Base-by-base conservation (phyloP, 1,140 invertebrate species). In the Drosophila ficusphila region DNA sequence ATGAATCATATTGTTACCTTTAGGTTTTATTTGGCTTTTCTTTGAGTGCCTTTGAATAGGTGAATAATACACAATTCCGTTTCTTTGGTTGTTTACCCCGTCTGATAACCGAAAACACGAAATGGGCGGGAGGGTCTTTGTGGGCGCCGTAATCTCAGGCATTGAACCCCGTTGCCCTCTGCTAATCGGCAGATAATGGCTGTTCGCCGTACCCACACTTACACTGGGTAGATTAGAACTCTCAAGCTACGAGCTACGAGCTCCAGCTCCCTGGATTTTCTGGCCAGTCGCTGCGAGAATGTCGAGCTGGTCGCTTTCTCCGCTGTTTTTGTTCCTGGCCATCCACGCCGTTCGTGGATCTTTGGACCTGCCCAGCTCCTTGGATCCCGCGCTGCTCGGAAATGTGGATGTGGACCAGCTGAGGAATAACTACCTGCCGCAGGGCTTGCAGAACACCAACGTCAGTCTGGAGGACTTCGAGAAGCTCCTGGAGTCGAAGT, bases 401-500 rank as follows among this genome's bases (percentile, higher is more conserved):
- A 69, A 61, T 9, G 23, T 85, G 19, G 61, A 81, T 7, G 18
- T 85, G 16, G 49, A 77, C 5, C 62, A 70, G 41, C 41, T 88
- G 25, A 31, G 51, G 9, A 38, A 64, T 3, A 72, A 60, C 4
- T 88, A 76, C 2, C 3, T 90, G 44, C 85, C 89, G 2, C 56
- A 53, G 14, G 75, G 71, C 6, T 57, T 76, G 19, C 44, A 38
- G 0, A 42, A 57, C 7, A 7, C 57, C 1, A 89, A 86, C 11
- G 1, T 83, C 0, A 78, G 60, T 1, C 3, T 88, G 14, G 65
- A 58, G 0, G 78, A 90, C 8, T 2, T 86, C 19, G 60, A 70
- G 18, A 38, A 48, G 0, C 23, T 90, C 39, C 12, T 91, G 39
- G 49, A 64, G 6, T 52, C 88, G 12, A 91, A 91, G 38, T 91